Evolutionary conservation across 2,797 vertebrate species (phyloP).

Genomic region (Cryptoblepharus egeriae): DNA sequence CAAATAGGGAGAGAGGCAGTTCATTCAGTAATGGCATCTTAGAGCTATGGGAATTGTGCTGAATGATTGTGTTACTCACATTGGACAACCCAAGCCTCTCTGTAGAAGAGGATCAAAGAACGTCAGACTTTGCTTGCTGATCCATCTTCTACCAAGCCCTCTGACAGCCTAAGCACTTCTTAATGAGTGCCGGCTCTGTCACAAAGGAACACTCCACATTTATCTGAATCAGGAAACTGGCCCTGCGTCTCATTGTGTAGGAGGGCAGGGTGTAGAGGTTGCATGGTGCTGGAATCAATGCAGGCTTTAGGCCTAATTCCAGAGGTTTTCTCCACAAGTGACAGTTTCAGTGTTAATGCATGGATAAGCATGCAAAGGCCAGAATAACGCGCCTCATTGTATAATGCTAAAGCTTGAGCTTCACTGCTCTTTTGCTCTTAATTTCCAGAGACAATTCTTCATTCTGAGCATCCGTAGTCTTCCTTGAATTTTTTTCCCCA

Average conservation of each 20-base stretch:
- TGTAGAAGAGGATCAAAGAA: constrained; percentile 11
- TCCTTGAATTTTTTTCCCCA: background rate
- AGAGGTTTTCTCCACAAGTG: background rate
- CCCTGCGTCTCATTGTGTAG: constrained; percentile 9
- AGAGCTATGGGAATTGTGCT: background rate
- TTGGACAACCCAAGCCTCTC: background rate
- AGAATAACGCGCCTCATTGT: background rate
- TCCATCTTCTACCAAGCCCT: constrained; percentile 21
- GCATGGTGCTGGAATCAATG: background rate
- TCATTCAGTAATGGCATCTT: background rate
- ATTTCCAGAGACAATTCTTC: constrained; percentile 8
- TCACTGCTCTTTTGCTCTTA: background rate
- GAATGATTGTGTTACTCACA: background rate
- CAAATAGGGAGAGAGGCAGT: background rate
- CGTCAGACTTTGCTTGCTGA: background rate
- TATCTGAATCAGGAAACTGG: constrained; percentile 22
- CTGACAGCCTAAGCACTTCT: constrained; percentile 22
- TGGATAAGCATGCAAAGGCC: background rate
- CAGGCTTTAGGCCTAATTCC: background rate
- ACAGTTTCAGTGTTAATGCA: constrained; percentile 6
- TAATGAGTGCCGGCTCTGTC: constrained; percentile 11
- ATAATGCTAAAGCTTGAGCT: background rate
- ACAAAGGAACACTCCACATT: constrained; percentile 8
- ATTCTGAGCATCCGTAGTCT: fast-evolving
- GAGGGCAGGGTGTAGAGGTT: background rate